Conservation (phyloP, 2,888 invertebrate genomes). For the Hypena proboscidalis region DNA sequence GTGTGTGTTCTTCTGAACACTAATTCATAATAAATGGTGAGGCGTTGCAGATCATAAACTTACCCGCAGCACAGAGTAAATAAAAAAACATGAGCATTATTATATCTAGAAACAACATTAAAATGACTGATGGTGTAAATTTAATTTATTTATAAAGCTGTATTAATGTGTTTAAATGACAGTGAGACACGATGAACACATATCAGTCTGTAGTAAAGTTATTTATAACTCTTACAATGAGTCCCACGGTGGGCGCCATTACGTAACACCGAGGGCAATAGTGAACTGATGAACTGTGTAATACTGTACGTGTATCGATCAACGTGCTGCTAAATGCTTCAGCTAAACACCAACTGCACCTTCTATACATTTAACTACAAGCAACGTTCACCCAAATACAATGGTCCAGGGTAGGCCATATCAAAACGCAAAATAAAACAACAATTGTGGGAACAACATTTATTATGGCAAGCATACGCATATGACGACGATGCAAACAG, state of each 20-base stretch:
- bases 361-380: conserved; percentile 49
- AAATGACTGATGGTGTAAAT: too few species aligned
- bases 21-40: too few species aligned
- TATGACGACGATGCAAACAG: conserved; percentile 60
- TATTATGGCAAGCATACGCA: conserved; percentile 69
- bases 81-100: too few species aligned
- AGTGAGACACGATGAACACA: background rate
- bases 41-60: too few species aligned
- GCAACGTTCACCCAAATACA: conserved; percentile 41
- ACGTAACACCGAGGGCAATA: conserved; percentile 33
- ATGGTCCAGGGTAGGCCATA: conserved; percentile 36
- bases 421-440: conserved; percentile 79
- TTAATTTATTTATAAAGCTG: too few species aligned
- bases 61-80: too few species aligned
- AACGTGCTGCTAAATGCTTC: conserved; percentile 40
- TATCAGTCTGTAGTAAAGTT: background rate
- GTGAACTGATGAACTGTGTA: conserved; percentile 29
- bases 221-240: conserved; percentile 8
- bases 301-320: conserved; percentile 24
- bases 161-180: background rate
- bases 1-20: too few species aligned
- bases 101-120: too few species aligned
- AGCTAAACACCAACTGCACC: conserved; percentile 44
- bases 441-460: conserved; percentile 73
- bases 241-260: conserved; percentile 44